Evolutionary conservation across 1,140 invertebrate genomes (phyloP), one percentile per base, ranked within the genome.

Genomic region (Hylyphantes graminicola): DNA sequence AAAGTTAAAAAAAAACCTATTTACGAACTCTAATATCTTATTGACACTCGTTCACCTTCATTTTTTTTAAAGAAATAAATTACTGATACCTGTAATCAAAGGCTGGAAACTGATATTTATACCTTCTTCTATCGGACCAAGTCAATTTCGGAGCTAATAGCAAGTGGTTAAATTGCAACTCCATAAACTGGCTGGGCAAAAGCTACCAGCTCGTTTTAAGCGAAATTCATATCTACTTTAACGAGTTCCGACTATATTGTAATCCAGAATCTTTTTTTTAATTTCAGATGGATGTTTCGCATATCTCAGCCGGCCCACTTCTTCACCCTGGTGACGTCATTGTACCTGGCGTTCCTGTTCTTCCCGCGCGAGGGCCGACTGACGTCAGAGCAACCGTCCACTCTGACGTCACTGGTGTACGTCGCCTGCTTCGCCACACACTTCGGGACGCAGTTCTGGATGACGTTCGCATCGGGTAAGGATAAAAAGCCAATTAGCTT

Each of bases 391-490:
- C 73, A 76, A 35, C 89, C 90, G 89, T 85, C 87, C 90, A 87
- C 87, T 10, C 74, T 88, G 35, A 87, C 86, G 65, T 87, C 89
- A 76, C 88, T 95, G 50, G 89, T 94, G 12, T 95, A 95, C 88
- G 90, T 96, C 11, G 91, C 91, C 0, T 93, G 94, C 3, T 94
- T 95, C 85, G 93, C 93, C 55, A 92, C 93, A 73, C 94, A 96
- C 88, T 93, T 95, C 86, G 95, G 95, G 19, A 91, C 94, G 10
- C 95, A 96, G 90, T 93, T 96, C 81, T 96, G 95, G 95, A 96
- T 96, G 95, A 96, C 95, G 11, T 94, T 96, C 88, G 92, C 96
- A 19, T 96, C 95, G 86, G 94, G 94, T 95, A 89, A 90, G 88
- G 5, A 51, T 19, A 59, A 10, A 5, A 35, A 2, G 5, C 35